Evolutionary conservation across 1,140 invertebrate genomes (phyloP).

Genomic region (Cepaea nemoralis): DNA sequence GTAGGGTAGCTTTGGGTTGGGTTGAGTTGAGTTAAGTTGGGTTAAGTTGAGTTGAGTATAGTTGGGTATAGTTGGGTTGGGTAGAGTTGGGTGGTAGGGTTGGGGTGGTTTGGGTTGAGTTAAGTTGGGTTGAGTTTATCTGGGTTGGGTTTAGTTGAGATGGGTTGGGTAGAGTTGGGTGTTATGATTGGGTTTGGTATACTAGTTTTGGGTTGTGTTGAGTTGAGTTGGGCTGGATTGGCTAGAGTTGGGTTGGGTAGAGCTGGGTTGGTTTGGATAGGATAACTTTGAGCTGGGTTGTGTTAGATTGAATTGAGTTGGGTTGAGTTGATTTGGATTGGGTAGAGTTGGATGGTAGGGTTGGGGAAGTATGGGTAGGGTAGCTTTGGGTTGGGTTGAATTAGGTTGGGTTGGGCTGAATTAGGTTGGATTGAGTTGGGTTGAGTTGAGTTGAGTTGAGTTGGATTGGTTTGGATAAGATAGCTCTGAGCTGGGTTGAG

Average conservation of each 20-base stretch:
- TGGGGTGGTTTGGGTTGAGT: constrained; percentile 3
- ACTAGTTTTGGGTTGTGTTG: neutral
- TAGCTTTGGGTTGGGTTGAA: neutral
- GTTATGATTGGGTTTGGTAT: neutral
- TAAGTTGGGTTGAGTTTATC: neutral
- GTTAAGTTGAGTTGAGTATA: neutral
- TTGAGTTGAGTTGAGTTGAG: constrained; percentile 10
- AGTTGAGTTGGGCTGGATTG: constrained; percentile 9
- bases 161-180: constrained; percentile 4
- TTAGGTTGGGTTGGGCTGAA: constrained; percentile 9
- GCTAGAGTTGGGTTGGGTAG: too few species aligned
- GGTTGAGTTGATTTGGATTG: constrained; percentile 4
- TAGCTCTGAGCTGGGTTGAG: too few species aligned
- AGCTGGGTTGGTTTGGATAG: too few species aligned
- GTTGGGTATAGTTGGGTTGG: neutral
- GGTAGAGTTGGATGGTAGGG: neutral
- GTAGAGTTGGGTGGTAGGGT: neutral
- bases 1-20: neutral
- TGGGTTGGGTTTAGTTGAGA: neutral
- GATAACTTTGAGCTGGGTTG: too few species aligned
- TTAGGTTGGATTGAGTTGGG: constrained; percentile 10
- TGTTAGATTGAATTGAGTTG: neutral
- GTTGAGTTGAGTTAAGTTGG: constrained; percentile 10
- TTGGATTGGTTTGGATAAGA: neutral
- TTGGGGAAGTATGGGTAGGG: neutral